A percentile compares a stretch with the other conserved stretches of the same genome.
Evolutionary conservation across 2,797 vertebrate genomes (phyloP).

Genomic region (Triplophysa yarkandensis): DNA sequence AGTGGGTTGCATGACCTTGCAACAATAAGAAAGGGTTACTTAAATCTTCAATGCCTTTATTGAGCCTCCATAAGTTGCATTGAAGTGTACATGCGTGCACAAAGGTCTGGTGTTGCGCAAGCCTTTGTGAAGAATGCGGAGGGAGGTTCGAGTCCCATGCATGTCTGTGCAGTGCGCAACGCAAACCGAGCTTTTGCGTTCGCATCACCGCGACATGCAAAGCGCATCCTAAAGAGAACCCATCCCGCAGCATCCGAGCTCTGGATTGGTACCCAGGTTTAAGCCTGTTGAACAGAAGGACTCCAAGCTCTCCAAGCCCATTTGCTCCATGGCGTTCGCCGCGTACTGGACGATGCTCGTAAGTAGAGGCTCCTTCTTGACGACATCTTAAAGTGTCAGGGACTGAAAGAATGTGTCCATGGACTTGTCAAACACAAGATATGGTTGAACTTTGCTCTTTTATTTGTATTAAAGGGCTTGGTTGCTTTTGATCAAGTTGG

Average conservation of each 20-base stretch:
- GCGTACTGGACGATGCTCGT: slow-evolving; percentile 67
- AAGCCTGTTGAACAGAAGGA: background rate
- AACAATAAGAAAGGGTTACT: too few species aligned
- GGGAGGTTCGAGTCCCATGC: background rate
- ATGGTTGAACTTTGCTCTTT: too few species aligned
- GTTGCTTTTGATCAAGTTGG: too few species aligned
- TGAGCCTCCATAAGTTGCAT: background rate
- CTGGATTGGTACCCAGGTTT: background rate
- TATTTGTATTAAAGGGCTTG: too few species aligned
- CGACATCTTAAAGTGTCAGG: background rate
- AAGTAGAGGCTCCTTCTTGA: slow-evolving; percentile 59
- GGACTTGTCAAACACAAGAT: too few species aligned
- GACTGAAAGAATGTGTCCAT: background rate
- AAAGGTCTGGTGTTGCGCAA: background rate
- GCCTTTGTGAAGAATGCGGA: background rate
- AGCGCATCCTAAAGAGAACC: background rate
- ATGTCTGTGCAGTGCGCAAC: background rate
- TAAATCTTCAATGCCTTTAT: too few species aligned
- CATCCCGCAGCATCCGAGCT: background rate
- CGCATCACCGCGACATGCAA: background rate
- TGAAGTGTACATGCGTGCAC: background rate
- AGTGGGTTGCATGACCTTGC: background rate
- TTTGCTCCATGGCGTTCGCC: slow-evolving; percentile 73
- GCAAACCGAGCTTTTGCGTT: background rate
- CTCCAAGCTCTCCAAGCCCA: background rate